Conservation (phyloP, 1,140 invertebrate genomes). For the Trichoplusia ni region DNA sequence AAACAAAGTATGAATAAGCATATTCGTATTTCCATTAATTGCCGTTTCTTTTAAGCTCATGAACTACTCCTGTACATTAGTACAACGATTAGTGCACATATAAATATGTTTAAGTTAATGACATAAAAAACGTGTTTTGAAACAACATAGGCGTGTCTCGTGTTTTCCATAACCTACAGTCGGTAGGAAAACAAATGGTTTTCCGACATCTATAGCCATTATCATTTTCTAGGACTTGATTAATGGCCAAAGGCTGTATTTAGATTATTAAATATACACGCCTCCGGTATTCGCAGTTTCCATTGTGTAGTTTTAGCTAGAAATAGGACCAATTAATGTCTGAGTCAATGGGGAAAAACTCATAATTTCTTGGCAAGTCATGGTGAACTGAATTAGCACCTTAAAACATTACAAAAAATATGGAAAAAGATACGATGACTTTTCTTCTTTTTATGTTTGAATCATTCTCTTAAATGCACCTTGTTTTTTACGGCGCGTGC, state of each 20-base stretch:
- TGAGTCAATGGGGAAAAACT: conserved; percentile 20
- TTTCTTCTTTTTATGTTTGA: no score
- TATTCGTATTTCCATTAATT: no score
- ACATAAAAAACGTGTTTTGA: no score
- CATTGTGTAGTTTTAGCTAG: conserved; percentile 3
- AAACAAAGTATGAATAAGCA: no score
- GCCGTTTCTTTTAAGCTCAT: no score
- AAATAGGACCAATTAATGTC: background rate
- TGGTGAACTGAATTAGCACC: background rate
- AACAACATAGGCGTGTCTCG: background rate
- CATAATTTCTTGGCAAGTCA: background rate
- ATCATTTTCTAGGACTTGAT: background rate
- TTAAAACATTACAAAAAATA: no score
- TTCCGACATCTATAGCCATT: background rate
- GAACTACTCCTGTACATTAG: no score
- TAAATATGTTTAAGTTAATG: no score
- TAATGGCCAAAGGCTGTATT: background rate
- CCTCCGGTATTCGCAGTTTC: background rate
- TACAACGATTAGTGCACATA: no score
- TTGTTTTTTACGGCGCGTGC: no score
- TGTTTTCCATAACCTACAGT: background rate
- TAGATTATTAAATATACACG: background rate
- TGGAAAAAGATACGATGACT: no score
- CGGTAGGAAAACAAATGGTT: background rate
- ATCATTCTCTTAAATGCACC: no score